Base-by-base conservation (phyloP, 2,888 invertebrate genomes). In the Melitaea athalia region DNA sequence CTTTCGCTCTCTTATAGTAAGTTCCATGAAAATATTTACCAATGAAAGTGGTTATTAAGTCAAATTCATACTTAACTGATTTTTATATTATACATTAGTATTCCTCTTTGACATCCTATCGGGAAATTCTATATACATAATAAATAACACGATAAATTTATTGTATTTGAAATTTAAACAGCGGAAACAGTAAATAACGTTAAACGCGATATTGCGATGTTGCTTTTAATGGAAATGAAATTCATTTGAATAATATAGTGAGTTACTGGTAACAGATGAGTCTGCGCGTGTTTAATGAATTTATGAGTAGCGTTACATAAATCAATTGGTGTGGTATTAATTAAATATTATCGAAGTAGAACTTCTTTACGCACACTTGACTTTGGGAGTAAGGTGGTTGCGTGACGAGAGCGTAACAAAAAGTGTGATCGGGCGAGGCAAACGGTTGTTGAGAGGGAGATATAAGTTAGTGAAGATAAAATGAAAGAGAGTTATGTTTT, bases 211-310 rank as follows among this genome's bases (percentile, higher is more conserved):
- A 55, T 33, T 33, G 53, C 53, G 33, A 55, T 55, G 31, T 33
- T 55, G 53, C 53, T 33, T 31, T 31, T 55, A 55, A 33, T 55
- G 53, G 31, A 55, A 55, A 55, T 55, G n/a, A 55, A 55, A 55
- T 55, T 55, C 33, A 55, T 55, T 55, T 55, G 53, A 55, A 55
- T 55, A 55, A 55, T 55, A 55, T 55, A 55, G 31, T 14, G 53
- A 55, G 31, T 12, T 6, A 31, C 33, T 12, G n/a, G n/a, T 31
- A 55, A 55, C 53, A 55, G 53, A 55, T 33, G 53, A 55, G 53
- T 55, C 53, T 14, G 53, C 53, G 14, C n/a, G 53, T 8, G 11
- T 33, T 33, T 14, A 55, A 55, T 55, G 53, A 33, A 55, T 55
- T 33, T 55, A 55, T 31, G 31, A 55, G 33, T 55, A n/a, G 53